Evolutionary conservation across 1,140 invertebrate species (phyloP), one percentile per base, ranked within the genome.

Genomic region (Elysia chlorotica): DNA sequence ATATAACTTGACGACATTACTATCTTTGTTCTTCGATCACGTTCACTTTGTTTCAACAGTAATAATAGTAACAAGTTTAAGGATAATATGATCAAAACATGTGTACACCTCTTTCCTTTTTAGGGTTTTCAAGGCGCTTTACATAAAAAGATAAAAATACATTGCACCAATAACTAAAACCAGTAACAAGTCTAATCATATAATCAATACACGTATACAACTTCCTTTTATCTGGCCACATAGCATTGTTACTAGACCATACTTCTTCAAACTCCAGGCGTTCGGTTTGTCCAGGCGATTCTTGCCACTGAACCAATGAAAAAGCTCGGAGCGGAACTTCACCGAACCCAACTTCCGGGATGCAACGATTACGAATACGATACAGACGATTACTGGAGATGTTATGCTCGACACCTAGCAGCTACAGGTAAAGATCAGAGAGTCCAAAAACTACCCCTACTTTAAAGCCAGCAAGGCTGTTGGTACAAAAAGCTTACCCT

Each of bases 371-470:
- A 77, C 25, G 53, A 71, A 28, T 74, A 74, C 30, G 73, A 75
- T 48, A 74, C 76, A 0, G 85, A 88, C 62, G 74, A 78, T 14
- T 87, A 85, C 70, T 81, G 85, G 75, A 73, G 74, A 2, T 88
- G 87, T 74, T 75, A 80, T 33, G 78, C 83, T 3, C 76, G 81
- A 21, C 78, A 82, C 19, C 78, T 79, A n/a, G 82, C 83, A 6
- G 74, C 79, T 25, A 54, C 65, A 1, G 53, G 65, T 67, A 54
- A 67, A 53, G 21, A 33, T 31, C 4, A 3, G 10, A 6, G 23
- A 28, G 25, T 59, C 56, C 28, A 25, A 59, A 10, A 10, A 10
- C 5, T 14, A 14, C 23, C 23, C 25, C 28, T 14, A 25, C 6
- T 10, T 14, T 59, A 14, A 19, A 25, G 10, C 28, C 5, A n/a